Conservation (phyloP, 2,888 invertebrate genomes). For the Brachyopa scutellaris region DNA sequence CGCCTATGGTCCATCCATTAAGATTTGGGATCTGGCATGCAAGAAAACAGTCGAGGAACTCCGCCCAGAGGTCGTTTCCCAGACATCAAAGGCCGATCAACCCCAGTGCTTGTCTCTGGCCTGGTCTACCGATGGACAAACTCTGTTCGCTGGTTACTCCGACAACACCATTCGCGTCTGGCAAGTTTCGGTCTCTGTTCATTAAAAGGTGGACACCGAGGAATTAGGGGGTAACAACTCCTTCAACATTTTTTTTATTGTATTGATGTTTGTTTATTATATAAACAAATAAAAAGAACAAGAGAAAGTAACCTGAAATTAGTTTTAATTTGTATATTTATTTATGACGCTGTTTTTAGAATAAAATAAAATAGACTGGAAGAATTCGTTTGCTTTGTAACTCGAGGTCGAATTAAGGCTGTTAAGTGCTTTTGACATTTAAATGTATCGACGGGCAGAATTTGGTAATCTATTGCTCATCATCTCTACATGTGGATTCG, state of each 20-base stretch:
- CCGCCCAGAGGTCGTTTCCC: constrained; percentile 94
- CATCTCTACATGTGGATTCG: too few relatives aligned
- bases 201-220: constrained; percentile 83
- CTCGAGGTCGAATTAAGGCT: too few relatives aligned
- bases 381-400: too few relatives aligned
- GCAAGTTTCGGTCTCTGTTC: constrained; percentile 96
- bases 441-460: too few relatives aligned
- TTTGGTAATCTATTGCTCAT: too few relatives aligned
- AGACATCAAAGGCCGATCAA: constrained; percentile 92
- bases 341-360: constrained; percentile 11
- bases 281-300: constrained; percentile 77
- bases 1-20: constrained; percentile 98
- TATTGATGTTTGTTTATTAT: constrained; percentile 77
- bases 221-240: background rate
- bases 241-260: constrained; percentile 54
- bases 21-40: constrained; percentile 99
- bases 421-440: too few relatives aligned
- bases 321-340: constrained; percentile 55
- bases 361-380: constrained; percentile 16
- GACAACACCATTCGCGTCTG: constrained; percentile 99
- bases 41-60: constrained; percentile 99
- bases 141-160: constrained; percentile 98
- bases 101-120: constrained; percentile 98
- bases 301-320: constrained; percentile 66
- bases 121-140: constrained; percentile 99